Evolutionary conservation across 2,113 vertebrate species (phyloP), one percentile per base, ranked within the genome.

Genomic region (Myxocyprinus asiaticus): DNA sequence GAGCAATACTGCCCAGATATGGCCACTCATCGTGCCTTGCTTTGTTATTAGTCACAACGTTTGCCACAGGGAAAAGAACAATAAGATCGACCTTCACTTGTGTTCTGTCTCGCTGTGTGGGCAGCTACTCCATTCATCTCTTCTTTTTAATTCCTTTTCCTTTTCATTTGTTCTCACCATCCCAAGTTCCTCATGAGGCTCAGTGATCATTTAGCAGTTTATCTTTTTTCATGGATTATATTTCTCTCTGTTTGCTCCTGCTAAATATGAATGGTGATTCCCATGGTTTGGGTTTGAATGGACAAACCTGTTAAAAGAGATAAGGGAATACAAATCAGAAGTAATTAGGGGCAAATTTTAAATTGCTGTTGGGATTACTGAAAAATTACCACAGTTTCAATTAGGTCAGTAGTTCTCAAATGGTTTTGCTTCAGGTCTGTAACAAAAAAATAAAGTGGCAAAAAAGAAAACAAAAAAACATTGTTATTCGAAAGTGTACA

Each of bases 21-120:
- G 62, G 44, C 59, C 9, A 61, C 50, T 80, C 78, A 80, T 80
- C 11, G 4, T 80, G 56, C 62, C 62, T 73, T 10, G 33, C 78
- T 72, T 44, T 8, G 48, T 80, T 66, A 73, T 73, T 80, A 73
- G 63, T 80, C 78, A 66, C 68, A 62, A 56, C 12, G 68, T 66
- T 67, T 53, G 78, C 78, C 71, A 67, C 50, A 22, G 69, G 78
- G 62, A 14, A 4, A 51, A 50, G 15, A 62, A 69, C 77, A 78
- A 78, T 70, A 64, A 80, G 78, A 66, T 55, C 43, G 50, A 66
- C 74, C 74, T 76, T 76, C 74, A 44, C 74, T 76, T 48, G n/a
- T 22, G 50, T 22, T 58, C 78, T 47, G 48, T 12, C 61, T 64
- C 10, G 61, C 48, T 63, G 77, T 53, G 56, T 71, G 59, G 56